Evolutionary conservation across 2,797 vertebrate genomes (phyloP), one percentile per base, ranked within the genome.

Genomic region (Pterois miles): DNA sequence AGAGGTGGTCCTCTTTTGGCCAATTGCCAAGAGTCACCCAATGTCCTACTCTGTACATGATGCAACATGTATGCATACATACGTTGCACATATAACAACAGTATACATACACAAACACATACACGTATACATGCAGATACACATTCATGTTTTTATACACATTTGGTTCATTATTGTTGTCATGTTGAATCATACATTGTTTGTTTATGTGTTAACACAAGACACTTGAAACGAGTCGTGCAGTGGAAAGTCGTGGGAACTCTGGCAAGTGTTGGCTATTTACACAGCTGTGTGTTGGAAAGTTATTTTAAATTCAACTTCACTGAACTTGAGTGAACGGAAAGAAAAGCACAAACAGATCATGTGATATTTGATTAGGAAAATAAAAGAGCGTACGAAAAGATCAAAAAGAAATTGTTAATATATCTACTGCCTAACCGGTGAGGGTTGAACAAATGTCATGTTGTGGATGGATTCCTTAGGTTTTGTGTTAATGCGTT

Each of bases 281-380:
- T 81, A 70, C 80, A 79, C 91, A 93, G 88, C 87, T 92, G 85
- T 12, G 54, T 33, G 66, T n/a, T 65, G 25, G 57, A 65, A 62
- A 23, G 31, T 40, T 68, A 22, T 56, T 60, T 63, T 38, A 23
- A 68, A 82, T 40, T 25, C 6, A 62, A 10, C n/a, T 33, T 67
- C 16, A n/a, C n/a, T n/a, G n/a, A n/a, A n/a, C n/a, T n/a, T 65
- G 16, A 29, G 50, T 2, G 14, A 34, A 33, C 10, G 36, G 14
- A 34, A 12, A 71, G 48, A 9, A 38, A 59, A 43, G 8, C 57
- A 3, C 8, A 48, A 57, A 36, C 22, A 57, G n/a, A 40, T 56
- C 5, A 20, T 12, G 9, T 12, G 34, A 36, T 7, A 9, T 65
- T 29, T 60, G 34, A 67, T 22, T 12, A 34, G 22, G 6, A 31